phyloP scores from a whole-genome alignment of 2,113 vertebrate genomes.

The Rhynchopsitta pachyrhyncha region DNA sequence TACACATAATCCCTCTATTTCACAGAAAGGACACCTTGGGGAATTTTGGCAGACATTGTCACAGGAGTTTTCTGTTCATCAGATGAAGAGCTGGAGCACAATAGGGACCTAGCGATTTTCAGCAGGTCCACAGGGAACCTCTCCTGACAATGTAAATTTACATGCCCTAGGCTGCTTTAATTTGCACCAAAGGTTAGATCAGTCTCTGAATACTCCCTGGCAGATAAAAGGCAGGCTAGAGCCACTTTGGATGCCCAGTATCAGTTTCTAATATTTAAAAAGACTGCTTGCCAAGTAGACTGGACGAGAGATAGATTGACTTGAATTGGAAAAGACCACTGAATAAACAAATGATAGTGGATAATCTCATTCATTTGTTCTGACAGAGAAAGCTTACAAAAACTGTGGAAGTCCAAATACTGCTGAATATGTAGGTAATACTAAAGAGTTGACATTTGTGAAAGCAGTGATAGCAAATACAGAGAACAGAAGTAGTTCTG shows the following conservation, averaged over 20 bases:
- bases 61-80: not conserved
- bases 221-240: not conserved
- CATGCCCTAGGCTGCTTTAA: not conserved
- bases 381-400: not conserved
- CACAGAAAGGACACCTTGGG: not conserved
- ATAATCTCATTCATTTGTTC: not conserved
- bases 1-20: not conserved
- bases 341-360: not conserved
- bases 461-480: not conserved
- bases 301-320: not conserved
- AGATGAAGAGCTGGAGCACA: not conserved
- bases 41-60: not conserved
- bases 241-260: not conserved
- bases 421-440: not conserved
- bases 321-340: not conserved
- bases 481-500: not conserved
- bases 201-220: not conserved
- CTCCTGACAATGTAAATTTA: not conserved
- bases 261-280: not conserved
- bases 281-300: not conserved
- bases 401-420: not conserved
- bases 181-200: not conserved
- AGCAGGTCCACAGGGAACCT: not conserved
- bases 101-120: not conserved
- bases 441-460: not conserved